Evolutionary conservation across 2,797 vertebrate genomes (phyloP).

Genomic region (Rhadinocentrus ornatus): DNA sequence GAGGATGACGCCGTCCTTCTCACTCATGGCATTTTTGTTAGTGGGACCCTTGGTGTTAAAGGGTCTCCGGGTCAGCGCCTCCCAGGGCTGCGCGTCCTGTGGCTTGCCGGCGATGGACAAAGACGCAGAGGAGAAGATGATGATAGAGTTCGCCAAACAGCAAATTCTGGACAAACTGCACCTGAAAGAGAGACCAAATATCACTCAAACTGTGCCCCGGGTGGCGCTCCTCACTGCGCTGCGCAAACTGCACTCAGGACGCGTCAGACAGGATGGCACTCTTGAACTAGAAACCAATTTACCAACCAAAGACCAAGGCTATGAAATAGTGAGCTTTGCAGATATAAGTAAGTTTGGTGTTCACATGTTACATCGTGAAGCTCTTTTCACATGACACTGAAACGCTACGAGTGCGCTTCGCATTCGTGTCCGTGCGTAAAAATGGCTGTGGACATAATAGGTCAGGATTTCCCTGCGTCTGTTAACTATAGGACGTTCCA

Average conservation of each 20-base stretch:
- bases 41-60: constrained; percentile 62
- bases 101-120: constrained; percentile 75
- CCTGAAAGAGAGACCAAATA: constrained; percentile 89
- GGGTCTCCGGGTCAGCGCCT: constrained; percentile 65
- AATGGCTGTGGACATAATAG: not conserved
- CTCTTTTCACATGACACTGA: not conserved
- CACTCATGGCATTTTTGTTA: constrained; percentile 59
- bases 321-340: constrained; percentile 95
- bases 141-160: constrained; percentile 90
- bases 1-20: constrained; percentile 40
- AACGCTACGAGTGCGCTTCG: not conserved
- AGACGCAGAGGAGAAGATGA: constrained; percentile 79
- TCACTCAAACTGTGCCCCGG: constrained; percentile 86
- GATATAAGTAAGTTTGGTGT: constrained; percentile 79
- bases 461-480: not conserved
- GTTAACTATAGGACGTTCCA: not conserved
- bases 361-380: constrained; percentile 6
- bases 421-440: constrained; percentile 19
- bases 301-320: constrained; percentile 78
- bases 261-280: constrained; percentile 76
- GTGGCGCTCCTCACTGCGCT: constrained; percentile 88
- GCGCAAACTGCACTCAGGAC: constrained; percentile 86
- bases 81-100: constrained; percentile 84
- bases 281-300: constrained; percentile 72
- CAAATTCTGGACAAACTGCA: constrained; percentile 92